Conservation (phyloP, 2,113 vertebrate species). For the Haplochromis burtoni region DNA sequence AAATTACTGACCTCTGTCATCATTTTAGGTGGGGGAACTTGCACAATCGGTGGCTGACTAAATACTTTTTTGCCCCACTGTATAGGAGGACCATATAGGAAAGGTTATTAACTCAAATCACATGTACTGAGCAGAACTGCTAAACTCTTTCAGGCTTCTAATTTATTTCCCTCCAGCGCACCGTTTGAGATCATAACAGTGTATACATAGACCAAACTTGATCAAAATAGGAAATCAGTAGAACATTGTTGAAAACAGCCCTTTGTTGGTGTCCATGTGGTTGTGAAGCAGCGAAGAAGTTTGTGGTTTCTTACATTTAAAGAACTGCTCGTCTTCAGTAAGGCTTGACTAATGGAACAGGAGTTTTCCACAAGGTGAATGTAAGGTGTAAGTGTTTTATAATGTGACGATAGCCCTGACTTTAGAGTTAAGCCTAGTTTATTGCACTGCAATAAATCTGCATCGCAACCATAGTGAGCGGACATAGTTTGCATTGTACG, state of each 20-base stretch:
- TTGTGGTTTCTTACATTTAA: neutral
- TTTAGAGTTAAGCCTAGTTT: neutral
- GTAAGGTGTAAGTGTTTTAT: neutral
- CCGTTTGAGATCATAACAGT: neutral
- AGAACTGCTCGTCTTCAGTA: neutral
- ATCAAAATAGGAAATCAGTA: neutral
- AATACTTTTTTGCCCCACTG: no score
- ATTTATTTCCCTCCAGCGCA: neutral
- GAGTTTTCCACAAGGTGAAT: neutral
- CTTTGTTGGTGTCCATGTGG: neutral
- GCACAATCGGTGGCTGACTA: no score
- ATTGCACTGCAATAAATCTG: neutral
- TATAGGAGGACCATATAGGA: neutral
- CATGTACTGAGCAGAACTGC: neutral
- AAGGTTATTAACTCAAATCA: neutral
- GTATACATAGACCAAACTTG: neutral
- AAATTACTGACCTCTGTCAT: no score
- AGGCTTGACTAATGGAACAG: neutral
- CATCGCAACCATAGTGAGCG: neutral
- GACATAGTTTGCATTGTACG: neutral
- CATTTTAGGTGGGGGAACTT: no score
- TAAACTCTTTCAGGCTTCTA: neutral
- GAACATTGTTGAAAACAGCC: neutral
- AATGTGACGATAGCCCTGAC: no score
- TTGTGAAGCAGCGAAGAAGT: neutral